Base-by-base conservation (phyloP, 2,113 vertebrate genomes). In the Aix galericulata region DNA sequence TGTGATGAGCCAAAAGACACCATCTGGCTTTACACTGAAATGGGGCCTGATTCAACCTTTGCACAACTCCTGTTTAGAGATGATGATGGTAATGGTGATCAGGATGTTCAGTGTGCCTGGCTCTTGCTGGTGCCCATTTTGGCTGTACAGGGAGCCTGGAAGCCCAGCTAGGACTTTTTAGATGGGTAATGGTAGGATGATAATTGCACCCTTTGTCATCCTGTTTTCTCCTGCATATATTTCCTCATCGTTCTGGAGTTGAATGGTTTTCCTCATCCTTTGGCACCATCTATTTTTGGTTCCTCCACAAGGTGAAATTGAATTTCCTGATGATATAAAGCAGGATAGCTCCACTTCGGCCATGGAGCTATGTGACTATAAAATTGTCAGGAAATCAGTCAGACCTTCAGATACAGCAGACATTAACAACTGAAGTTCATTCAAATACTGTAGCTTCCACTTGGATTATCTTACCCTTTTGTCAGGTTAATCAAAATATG, bases 401-500 rank as follows among this genome's bases (percentile, higher is more conserved):
- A 78, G 36, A 21, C 22, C n/a, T 77, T 77, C 46, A 53, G 48
- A 76, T 73, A 77, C 0, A 0, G n/a, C 50, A 80, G 50, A 71
- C 38, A 42, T 90, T 71, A 93, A 50, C 1, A 1, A 67, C n/a
- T 53, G 64, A 83, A 62, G 42, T 81, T 90, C 46, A 75, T 77
- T 91, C 68, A 72, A 44, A 88, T 68, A 25, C 15, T 79, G 29
- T 64, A 53, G 15, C 38, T 90, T 91, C 38, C 32, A 56, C 56
- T 44, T 78, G 73, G 42, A 83, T 78, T 90, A 88, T 83, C 60
- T 91, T 34, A 60, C 0, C 1, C 18, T 89, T 94, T 94, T 76
- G 34, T 48, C 52, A 91, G 22, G 75, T 87, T 85, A 73, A 89
- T 73, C 36, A 92, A 96, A 95, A 95, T 13, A 34, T 88, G 48